Conservation (phyloP, 2,797 vertebrate genomes). For the Eurystomus glaucurus region DNA sequence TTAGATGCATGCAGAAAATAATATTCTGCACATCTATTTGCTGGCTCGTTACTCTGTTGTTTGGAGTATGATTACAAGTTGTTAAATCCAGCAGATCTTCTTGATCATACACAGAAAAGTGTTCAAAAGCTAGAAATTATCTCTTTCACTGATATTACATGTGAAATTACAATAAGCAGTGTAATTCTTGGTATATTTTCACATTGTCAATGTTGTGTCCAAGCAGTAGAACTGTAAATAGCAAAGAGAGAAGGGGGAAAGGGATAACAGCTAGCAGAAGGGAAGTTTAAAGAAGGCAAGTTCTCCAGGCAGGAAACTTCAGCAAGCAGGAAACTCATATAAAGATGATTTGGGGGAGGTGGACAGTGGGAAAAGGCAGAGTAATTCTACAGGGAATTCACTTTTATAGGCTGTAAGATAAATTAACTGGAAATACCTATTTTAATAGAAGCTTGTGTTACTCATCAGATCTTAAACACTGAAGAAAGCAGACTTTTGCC, state of each 20-base stretch:
- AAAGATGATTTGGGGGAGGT: neutral
- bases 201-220: neutral
- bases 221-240: neutral
- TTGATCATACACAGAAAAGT: neutral
- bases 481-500: neutral
- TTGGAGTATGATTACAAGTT: neutral
- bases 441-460: neutral
- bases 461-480: neutral
- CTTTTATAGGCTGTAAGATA: neutral
- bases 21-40: neutral
- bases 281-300: neutral
- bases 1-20: neutral
- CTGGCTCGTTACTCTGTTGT: neutral
- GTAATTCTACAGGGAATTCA: rapidly evolving
- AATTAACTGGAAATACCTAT: neutral
- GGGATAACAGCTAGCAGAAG: neutral
- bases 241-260: neutral
- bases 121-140: neutral
- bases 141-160: neutral
- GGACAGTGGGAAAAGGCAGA: neutral
- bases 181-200: neutral
- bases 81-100: neutral
- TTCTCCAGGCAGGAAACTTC: neutral
- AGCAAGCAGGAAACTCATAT: neutral
- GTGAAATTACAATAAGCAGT: neutral